Base-by-base conservation (phyloP, 2,797 vertebrate species). In the Macropodus opercularis region DNA sequence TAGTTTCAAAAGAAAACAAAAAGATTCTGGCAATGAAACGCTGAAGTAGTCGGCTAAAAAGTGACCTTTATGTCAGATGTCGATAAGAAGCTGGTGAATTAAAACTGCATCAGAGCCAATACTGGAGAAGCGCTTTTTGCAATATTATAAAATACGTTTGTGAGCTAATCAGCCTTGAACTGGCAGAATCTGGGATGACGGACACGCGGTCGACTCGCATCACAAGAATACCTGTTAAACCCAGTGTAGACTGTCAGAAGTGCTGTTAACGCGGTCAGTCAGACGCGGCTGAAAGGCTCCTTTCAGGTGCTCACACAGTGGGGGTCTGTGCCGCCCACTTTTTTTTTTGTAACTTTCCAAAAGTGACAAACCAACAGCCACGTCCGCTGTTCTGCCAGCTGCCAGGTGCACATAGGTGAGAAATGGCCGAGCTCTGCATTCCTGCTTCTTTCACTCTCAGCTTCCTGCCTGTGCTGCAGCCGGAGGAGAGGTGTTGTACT, bases 261-360 rank as follows among this genome's bases (percentile, higher is more conserved):
- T 55, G 53, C 42, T 53, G 42, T 49, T 72, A 62, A 47, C 70
- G 61, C 54, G 67, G 60, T 52, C 38, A 14, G 47, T 60, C 44
- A 48, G 51, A 23, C 29, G 32, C 66, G 52, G 61, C 57, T 87
- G 66, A 90, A 87, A 85, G 85, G 74, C 60, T 76, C 57, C 84
- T 75, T 90, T 90, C 73, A 89, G 63, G 31, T 3, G 57, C 35
- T 36, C 17, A 63, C 66, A 73, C 69, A 76, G 73, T 42, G 51
- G 63, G 63, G 70, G 76, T 75, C 62, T 66, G 39, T 58, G 1
- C 53, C 13, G 43, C 59, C 79, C 53, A 63, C 18, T 65, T 84
- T 86, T 72, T 61, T 65, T 84, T 86, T 72, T 61, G 67, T 73
- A 79, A 72, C 56, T 84, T 85, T 86, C 81, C 83, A 69, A 84